Conservation (phyloP, 2,797 vertebrate species). For the Dermochelys coriacea region DNA sequence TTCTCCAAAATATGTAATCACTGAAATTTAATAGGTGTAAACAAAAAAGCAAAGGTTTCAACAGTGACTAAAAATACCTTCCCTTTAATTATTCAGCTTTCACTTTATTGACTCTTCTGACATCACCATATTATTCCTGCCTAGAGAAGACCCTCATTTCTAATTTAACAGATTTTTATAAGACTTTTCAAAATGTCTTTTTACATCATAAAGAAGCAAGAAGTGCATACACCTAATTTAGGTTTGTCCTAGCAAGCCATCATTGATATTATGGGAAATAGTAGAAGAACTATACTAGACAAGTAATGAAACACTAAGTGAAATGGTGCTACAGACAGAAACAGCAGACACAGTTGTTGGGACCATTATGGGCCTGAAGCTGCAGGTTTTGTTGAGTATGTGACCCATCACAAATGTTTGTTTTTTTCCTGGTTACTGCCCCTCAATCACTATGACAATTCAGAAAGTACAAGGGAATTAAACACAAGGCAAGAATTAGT, state of each 20-base stretch:
- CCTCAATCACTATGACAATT: rapidly evolving
- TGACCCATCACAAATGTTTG: background rate
- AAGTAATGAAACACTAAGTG: background rate
- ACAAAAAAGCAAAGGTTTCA: background rate
- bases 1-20: background rate
- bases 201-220: background rate
- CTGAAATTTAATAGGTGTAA: background rate
- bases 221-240: background rate
- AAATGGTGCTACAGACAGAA: background rate
- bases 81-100: background rate
- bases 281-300: background rate
- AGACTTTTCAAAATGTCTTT: background rate
- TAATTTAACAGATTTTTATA: background rate
- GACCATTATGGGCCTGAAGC: background rate
- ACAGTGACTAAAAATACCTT: background rate
- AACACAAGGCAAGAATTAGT: background rate
- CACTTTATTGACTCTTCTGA: background rate
- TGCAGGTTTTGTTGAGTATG: background rate
- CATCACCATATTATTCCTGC: background rate
- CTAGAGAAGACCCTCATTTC: background rate
- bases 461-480: background rate
- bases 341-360: background rate
- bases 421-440: background rate
- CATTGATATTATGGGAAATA: background rate
- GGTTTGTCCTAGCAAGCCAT: background rate